These are phyloP conservation scores for Chloromyia formosa DNA, from an alignment of 2,888 invertebrate species.

Conservation along the genomic window DNA sequence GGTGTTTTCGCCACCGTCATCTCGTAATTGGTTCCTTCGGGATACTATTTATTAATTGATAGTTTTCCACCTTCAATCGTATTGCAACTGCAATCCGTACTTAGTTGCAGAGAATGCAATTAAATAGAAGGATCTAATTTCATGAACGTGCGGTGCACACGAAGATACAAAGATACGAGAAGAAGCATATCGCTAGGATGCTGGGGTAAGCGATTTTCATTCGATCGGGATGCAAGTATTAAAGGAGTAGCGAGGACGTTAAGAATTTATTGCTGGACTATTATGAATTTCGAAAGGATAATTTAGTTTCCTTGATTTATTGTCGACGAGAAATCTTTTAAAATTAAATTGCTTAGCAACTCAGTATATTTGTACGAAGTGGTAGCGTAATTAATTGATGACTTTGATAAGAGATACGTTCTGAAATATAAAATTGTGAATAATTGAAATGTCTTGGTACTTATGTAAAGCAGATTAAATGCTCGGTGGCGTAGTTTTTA, in stretches of 20 bases:
- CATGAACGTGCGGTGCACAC: neutral
- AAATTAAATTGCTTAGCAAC: too few species aligned
- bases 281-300: neutral
- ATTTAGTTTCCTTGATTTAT: too few species aligned
- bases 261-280: neutral
- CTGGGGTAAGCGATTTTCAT: neutral
- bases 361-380: too few species aligned
- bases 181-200: too few species aligned
- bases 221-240: neutral
- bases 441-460: too few species aligned
- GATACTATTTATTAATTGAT: neutral
- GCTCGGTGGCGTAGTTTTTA: too few species aligned
- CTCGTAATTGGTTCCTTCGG: neutral
- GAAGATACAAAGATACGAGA: neutral
- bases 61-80: neutral
- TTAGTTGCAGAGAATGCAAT: neutral
- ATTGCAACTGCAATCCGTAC: neutral
- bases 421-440: too few species aligned
- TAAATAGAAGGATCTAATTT: neutral
- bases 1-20: neutral
- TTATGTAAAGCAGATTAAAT: too few species aligned
- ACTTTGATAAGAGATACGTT: too few species aligned
- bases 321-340: too few species aligned
- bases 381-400: too few species aligned
- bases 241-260: neutral